Evolutionary conservation across 2,797 vertebrate species (phyloP), one percentile per base, ranked within the genome.

Genomic region (Crax fasciolata): DNA sequence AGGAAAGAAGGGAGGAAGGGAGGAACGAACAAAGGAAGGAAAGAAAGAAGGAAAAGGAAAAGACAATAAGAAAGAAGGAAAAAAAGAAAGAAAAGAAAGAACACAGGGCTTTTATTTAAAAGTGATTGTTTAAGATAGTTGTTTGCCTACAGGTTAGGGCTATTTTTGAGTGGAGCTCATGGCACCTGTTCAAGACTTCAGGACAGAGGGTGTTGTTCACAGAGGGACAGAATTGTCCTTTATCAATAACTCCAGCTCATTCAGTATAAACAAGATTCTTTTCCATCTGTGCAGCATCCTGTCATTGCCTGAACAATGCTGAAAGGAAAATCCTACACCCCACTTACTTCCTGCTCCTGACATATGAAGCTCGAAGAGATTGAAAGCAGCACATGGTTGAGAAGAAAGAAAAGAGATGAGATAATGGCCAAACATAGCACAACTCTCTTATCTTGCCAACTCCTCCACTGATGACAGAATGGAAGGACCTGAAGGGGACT

Each of bases 221-320:
- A 87, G 25, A 54, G 30, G 35, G 62, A 61, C 85, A 55, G 84
- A 90, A 41, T 66, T 91, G 73, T 94, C 91, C 87, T 96, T 88
- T 79, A 84, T 82, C 91, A 75, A 73, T 79, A 95, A 87, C 86
- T 93, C 84, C 59, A 73, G 63, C 5, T 1, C 63, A 84, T 85
- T 96, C 52, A 35, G 44, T 46, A 72, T 87, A 97, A 97, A 94
- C 84, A 96, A 94, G 66, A 52, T 86, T 52, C 51, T 66, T 23
- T 86, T 89, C 95, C 96, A 95, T 96, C 96, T 97, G 96, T 96
- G 87, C 87, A 86, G 87, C 91, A 96, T 97, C 95, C 94, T 96
- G 95, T 95, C 86, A 71, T 43, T 84, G 79, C 91, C 84, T 94
- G 74, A 96, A 96, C 87, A 94, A 94, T 89, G 70, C 76, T 93